Base-by-base conservation (phyloP, 2,797 vertebrate genomes). In the Philypnodon macrostomus region DNA sequence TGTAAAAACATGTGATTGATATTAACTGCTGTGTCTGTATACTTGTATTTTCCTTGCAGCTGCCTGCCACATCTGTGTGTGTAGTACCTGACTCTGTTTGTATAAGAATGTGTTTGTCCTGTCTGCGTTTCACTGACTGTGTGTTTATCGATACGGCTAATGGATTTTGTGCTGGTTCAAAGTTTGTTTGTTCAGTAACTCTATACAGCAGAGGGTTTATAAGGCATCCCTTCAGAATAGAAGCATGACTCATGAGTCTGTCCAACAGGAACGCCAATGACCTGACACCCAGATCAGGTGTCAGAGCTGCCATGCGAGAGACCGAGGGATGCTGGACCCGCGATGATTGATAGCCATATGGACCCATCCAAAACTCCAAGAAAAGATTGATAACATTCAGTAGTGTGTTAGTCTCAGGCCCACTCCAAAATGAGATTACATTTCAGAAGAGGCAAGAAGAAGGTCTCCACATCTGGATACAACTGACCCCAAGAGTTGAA, bases 111-210 rank as follows among this genome's bases (percentile, higher is more conserved):
- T 32, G 49, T 57, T 19, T 30, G 40, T 19, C 18, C 39, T 1
- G 14, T 63, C 65, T 77, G 67, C 50, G 9, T 68, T 52, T 77
- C 62, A 50, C 35, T 45, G 60, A 38, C 45, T 72, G 55, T 56
- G 54, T 83, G 85, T 89, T 87, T 87, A 85, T 85, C 80, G 66
- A 86, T 78, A 77, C 17, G 51, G 70, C 81, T 86, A 85, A 89
- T 85, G 83, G 83, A 83, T 85, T 88, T 83, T 85, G 78, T 79
- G 79, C 74, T 38, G 72, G 71, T 47, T 63, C 57, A 57, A 69
- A 77, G 80, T 87, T 89, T 88, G 81, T 87, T 90, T 88, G 84
- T 49, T 74, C 81, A 68, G 87, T 76, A 89, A 90, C 72, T 24
- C 37, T 71, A 86, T 73, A 73, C 33, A 53, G 55, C 63, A 53